A percentile compares a stretch with the other conserved stretches of the same genome.
phyloP scores from a whole-genome alignment of 2,797 vertebrate species.

The Chromobotia macracanthus region DNA sequence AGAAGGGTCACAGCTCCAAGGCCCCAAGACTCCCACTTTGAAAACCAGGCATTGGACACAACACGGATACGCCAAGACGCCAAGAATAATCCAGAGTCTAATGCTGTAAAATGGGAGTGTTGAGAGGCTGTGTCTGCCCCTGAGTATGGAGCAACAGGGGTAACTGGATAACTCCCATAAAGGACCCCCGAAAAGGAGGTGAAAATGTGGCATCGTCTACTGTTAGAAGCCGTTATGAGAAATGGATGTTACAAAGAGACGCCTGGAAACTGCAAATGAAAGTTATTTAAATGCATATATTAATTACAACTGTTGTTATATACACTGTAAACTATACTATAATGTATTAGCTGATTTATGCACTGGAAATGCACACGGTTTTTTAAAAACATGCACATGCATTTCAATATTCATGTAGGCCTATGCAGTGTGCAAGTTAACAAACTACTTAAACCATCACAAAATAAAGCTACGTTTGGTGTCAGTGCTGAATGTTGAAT shows the following conservation, averaged over 20 bases:
- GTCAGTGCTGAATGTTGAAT: not conserved
- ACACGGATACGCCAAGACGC: conserved; percentile 73
- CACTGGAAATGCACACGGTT: not conserved
- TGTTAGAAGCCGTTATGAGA: conserved; percentile 62
- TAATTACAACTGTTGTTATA: not conserved
- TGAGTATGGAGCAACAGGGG: conserved; percentile 60
- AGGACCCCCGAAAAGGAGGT: conserved; percentile 64
- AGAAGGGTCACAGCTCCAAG: conserved; percentile 78
- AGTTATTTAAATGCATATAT: not conserved
- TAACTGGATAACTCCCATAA: conserved; percentile 68
- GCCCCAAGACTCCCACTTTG: conserved; percentile 80
- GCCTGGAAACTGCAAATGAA: conserved; percentile 37
- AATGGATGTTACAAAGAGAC: conserved; percentile 63
- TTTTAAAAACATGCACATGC: not conserved
- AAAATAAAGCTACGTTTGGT: not conserved
- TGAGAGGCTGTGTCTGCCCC: conserved; percentile 60
- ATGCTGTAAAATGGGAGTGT: conserved; percentile 65
- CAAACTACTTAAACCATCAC: not conserved
- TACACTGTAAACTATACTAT: too few species aligned
- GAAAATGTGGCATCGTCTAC: conserved; percentile 80
- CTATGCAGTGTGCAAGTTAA: not conserved
- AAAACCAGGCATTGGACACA: conserved; percentile 76
- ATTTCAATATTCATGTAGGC: not conserved
- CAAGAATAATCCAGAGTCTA: conserved; percentile 75
- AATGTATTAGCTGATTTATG: not conserved